These are phyloP conservation scores for Hylomyscus alleni DNA, from an alignment of 2,797 vertebrate species.

Conservation along the genomic window DNA sequence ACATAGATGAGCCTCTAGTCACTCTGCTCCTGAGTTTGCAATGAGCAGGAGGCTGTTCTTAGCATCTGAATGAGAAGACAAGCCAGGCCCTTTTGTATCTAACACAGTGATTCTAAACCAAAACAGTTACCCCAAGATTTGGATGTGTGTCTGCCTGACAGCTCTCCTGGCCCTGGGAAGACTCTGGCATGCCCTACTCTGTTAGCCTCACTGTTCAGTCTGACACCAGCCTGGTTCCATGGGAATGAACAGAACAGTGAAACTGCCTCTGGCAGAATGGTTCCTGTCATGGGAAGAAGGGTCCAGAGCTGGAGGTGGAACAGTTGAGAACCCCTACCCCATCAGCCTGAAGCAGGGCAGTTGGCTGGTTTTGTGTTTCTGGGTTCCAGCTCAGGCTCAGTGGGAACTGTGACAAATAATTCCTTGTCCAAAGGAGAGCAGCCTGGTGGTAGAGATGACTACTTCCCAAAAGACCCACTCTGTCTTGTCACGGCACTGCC, in stretches of 20 bases:
- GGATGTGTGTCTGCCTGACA: constrained; percentile 21
- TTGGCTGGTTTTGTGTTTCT: not conserved
- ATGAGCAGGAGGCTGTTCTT: constrained; percentile 17
- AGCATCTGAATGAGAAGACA: constrained; percentile 47
- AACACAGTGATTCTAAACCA: constrained; percentile 2
- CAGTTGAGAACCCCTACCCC: not conserved
- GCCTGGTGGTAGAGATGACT: not conserved
- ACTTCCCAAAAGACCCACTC: not conserved
- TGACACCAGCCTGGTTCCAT: constrained; percentile 62
- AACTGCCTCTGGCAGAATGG: not conserved
- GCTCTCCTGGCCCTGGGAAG: constrained; percentile 50
- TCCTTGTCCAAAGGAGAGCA: not conserved
- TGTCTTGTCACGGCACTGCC: too few species aligned
- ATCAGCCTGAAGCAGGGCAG: not conserved
- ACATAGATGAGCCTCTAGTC: not conserved
- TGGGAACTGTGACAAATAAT: not conserved
- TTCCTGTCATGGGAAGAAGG: not conserved
- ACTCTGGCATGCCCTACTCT: constrained; percentile 44
- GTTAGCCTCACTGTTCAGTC: constrained; percentile 52
- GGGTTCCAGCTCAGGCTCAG: not conserved
- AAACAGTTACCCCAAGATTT: constrained; percentile 40
- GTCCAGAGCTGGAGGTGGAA: not conserved
- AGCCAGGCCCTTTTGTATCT: constrained; percentile 49
- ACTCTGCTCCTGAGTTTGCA: not conserved
- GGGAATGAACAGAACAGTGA: constrained; percentile 35